Evolutionary conservation across 2,888 invertebrate species (phyloP), one percentile per base, ranked within the genome.

Genomic region (Trichopria drosophilae): DNA sequence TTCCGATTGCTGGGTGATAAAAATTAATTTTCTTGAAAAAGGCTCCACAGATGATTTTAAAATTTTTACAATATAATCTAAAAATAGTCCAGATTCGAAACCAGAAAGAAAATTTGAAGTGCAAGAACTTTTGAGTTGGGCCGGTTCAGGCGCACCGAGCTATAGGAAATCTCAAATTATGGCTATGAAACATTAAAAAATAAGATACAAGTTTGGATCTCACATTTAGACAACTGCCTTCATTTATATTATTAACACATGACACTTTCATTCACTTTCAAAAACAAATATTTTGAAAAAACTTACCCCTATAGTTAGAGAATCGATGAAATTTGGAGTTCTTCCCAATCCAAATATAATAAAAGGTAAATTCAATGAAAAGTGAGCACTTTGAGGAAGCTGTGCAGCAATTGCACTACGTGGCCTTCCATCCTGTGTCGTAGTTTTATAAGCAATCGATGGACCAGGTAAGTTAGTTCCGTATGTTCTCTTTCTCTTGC

Each of bases 321-420:
- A 84, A 68, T 98, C 97, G 0, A 99, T 91, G 78, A 98, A 99
- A 78, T 99, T 99, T 2, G 98, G 97, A 26, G 95, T 95, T 51
- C 95, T 84, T 3, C 98, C 99, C n/a, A 99, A 80, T 2, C 99
- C 99, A 77, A 99, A 98, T 58, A 95, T 88, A 0, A 90, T 89
- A 74, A 93, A 99, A 0, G 99, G 98, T 47, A 97, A 78, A 74
- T 95, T 93, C n/a, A 99, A 80, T 2, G 94, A 85, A 72, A 90
- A 89, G 72, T 96, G 90, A 1, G 94, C 90, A 18, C 94, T 93
- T 74, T 96, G 95, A 0, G 93, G 87, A 36, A 96, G 75, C 72
- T 98, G 97, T 0, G 90, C 87, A 42, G 92, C 90, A 13, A 86
- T 85, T 19, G 92, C 92, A 53, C 84, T 85, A 56, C 92, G 84